Evolutionary conservation across 2,113 vertebrate genomes (phyloP).

Genomic region (Eleginops maclovinus): DNA sequence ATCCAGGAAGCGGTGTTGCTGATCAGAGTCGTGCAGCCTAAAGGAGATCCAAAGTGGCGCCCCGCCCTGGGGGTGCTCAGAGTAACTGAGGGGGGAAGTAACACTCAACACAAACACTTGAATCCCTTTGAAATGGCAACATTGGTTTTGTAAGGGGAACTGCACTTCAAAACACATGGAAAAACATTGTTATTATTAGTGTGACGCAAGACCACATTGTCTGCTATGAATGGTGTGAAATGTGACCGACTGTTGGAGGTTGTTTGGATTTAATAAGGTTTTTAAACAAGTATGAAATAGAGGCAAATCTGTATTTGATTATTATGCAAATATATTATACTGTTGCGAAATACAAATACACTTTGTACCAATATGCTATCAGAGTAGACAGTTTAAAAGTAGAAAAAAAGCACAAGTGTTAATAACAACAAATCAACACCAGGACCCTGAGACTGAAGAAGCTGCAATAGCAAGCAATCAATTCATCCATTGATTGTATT

Average conservation of each 20-base stretch:
- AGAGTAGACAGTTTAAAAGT: background rate
- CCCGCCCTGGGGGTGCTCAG: conserved; percentile 15
- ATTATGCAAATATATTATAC: background rate
- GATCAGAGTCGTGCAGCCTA: conserved; percentile 14
- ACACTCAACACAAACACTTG: conserved; percentile 52
- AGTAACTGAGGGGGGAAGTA: conserved; percentile 59
- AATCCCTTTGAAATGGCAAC: conserved; percentile 39
- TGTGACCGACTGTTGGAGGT: background rate
- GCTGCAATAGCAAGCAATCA: background rate
- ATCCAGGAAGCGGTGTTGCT: conserved; percentile 34
- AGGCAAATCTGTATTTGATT: background rate
- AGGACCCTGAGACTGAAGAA: background rate
- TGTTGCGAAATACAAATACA: background rate
- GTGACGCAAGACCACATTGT: conserved; percentile 1
- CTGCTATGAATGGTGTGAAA: conserved; percentile 8
- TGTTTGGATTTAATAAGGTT: background rate
- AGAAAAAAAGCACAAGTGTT: background rate
- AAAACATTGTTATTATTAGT: conserved; percentile 31
- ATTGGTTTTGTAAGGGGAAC: conserved; percentile 18
- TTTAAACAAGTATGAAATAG: background rate
- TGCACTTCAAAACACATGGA: conserved; percentile 31
- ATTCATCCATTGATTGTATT: too few species aligned
- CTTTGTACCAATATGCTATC: background rate
- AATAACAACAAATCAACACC: background rate
- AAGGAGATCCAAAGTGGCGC: conserved; percentile 5